These are phyloP conservation scores for Intellagama lesueurii DNA, from an alignment of 2,797 vertebrate species.

Conservation along the genomic window DNA sequence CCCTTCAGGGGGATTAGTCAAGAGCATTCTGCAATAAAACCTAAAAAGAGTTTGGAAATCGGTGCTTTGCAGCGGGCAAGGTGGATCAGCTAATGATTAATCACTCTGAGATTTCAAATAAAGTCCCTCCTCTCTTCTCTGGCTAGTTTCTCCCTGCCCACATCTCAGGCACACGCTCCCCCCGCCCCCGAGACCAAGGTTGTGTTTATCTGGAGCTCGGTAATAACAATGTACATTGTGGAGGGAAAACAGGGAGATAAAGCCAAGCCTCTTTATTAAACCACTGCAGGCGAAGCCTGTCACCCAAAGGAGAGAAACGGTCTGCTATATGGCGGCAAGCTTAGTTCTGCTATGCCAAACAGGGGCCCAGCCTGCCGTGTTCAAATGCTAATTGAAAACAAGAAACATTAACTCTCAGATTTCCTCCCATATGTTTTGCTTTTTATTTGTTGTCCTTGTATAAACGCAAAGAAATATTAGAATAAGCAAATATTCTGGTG, in stretches of 20 bases:
- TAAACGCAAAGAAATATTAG: too few species aligned
- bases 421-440: neutral
- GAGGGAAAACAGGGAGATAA: constrained; percentile 63
- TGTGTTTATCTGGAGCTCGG: constrained; percentile 62
- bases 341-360: constrained; percentile 50
- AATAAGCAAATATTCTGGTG: too few species aligned
- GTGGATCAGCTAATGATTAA: constrained; percentile 63
- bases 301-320: constrained; percentile 48
- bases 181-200: constrained; percentile 53
- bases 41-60: constrained; percentile 34
- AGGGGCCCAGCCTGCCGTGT: neutral
- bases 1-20: constrained; percentile 47
- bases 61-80: neutral
- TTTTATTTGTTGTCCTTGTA: neutral
- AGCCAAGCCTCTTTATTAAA: constrained; percentile 65
- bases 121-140: constrained; percentile 22
- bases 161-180: constrained; percentile 28
- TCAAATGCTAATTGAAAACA: constrained; percentile 17
- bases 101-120: constrained; percentile 53
- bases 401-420: neutral
- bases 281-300: constrained; percentile 47
- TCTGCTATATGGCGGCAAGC: constrained; percentile 15
- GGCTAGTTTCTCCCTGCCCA: neutral
- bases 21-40: constrained; percentile 54
- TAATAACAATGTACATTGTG: constrained; percentile 42